Evolutionary conservation across 2,888 invertebrate genomes (phyloP).

Genomic region (Hypomecis atomaria): DNA sequence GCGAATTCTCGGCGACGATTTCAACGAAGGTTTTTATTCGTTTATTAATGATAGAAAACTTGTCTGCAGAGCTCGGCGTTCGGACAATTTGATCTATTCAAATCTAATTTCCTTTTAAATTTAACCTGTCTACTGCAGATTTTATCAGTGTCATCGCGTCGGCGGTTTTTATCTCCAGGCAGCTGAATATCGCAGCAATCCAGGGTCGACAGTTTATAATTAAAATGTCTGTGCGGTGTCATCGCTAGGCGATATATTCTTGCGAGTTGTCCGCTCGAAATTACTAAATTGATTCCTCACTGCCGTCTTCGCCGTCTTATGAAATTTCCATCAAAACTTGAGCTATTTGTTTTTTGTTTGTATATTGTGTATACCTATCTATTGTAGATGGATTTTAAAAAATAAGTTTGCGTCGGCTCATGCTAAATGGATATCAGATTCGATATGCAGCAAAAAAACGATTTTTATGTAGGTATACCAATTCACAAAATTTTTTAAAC

Average conservation of each 20-base stretch:
- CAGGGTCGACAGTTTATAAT: slow-evolving; percentile 78
- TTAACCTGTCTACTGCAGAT: slow-evolving; percentile 75
- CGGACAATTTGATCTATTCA: slow-evolving; percentile 71
- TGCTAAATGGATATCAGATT: no score
- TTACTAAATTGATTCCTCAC: slow-evolving; percentile 75
- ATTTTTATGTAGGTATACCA: no score
- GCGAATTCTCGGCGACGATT: slow-evolving; percentile 26
- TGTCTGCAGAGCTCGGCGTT: slow-evolving; percentile 51
- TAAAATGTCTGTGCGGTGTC: slow-evolving; percentile 79
- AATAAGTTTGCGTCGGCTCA: no score
- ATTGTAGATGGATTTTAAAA: no score
- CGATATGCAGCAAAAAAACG: no score
- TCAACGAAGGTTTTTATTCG: slow-evolving; percentile 22
- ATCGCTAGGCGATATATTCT: slow-evolving; percentile 57
- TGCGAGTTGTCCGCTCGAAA: slow-evolving; percentile 61
- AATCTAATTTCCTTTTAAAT: slow-evolving; percentile 77
- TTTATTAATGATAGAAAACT: slow-evolving; percentile 47
- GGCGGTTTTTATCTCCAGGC: slow-evolving; percentile 72
- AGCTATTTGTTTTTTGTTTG: slow-evolving; percentile 44
- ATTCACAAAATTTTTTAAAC: no score
- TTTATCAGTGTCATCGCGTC: slow-evolving; percentile 72
- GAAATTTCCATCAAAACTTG: slow-evolving; percentile 62
- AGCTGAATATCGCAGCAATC: slow-evolving; percentile 60
- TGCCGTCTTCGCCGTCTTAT: slow-evolving; percentile 55
- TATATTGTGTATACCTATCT: not conserved